Evolutionary conservation across 2,888 invertebrate species (phyloP).

Genomic region (Caenorhabditis sinica): DNA sequence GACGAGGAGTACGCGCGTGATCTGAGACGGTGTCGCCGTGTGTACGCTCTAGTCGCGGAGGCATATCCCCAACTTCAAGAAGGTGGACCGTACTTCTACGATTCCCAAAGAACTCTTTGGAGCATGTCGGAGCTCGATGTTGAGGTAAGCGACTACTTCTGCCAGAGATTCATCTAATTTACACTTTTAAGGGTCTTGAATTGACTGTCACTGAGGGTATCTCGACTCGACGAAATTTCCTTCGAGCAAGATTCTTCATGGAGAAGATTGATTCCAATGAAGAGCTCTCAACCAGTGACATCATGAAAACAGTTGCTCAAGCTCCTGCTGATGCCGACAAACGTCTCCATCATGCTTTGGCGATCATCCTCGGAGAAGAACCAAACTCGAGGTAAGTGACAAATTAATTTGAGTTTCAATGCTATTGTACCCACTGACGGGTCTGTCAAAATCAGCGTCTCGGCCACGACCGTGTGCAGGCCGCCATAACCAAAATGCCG

Average conservation of each 20-base stretch:
- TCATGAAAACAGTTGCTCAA: neutral
- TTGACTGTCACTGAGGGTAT: neutral
- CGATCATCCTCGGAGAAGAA: neutral
- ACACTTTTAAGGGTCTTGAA: neutral
- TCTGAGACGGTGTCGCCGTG: neutral
- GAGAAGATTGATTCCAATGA: neutral
- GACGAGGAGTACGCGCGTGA: conserved; percentile 4
- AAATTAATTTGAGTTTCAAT: too few species aligned
- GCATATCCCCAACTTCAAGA: neutral
- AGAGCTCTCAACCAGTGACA: neutral
- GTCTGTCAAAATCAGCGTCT: too few species aligned
- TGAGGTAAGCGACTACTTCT: neutral
- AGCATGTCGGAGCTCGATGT: neutral
- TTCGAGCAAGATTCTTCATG: neutral
- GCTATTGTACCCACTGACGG: too few species aligned
- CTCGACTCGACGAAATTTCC: neutral
- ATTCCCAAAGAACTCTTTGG: conserved; percentile 22
- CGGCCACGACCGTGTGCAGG: too few species aligned
- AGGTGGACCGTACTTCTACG: conserved; percentile 29
- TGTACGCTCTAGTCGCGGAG: neutral
- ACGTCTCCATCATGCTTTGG: conserved; percentile 6
- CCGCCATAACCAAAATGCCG: too few species aligned
- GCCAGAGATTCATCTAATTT: neutral
- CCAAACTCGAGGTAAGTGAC: conserved; percentile 10
- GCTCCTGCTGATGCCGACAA: conserved; percentile 5